Evolutionary conservation across 2,113 vertebrate genomes (phyloP).

Genomic region (Peromyscus maniculatus): DNA sequence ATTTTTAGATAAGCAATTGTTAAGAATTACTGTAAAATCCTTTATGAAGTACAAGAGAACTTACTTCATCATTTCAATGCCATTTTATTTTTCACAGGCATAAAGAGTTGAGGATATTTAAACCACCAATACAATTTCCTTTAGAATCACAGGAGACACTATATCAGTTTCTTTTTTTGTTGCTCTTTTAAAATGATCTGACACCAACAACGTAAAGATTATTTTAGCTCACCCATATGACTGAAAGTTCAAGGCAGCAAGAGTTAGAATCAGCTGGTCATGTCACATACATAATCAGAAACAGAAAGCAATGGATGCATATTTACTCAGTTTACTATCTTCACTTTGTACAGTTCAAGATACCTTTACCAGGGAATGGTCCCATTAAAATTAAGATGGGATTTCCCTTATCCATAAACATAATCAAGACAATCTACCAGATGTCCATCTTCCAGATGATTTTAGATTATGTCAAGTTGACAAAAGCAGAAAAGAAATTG

Average conservation of each 20-base stretch:
- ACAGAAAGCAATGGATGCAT: neutral
- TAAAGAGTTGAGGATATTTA: neutral
- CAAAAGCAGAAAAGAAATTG: neutral
- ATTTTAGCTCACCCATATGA: neutral
- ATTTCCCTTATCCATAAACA: neutral
- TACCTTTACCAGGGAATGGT: neutral
- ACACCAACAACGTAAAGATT: neutral
- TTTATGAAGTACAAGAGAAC: neutral
- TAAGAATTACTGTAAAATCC: neutral
- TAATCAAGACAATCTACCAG: neutral
- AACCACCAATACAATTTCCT: neutral
- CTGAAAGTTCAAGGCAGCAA: too few relatives aligned
- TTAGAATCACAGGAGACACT: neutral
- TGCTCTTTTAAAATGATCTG: neutral
- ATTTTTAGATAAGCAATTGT: neutral
- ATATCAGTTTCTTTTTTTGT: neutral
- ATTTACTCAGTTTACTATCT: too few relatives aligned
- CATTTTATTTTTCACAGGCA: neutral
- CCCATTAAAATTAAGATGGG: neutral
- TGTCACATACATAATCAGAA: neutral
- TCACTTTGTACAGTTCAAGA: neutral
- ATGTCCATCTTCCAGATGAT: neutral
- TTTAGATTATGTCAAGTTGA: neutral
- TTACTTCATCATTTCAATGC: neutral
- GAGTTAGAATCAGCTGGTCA: neutral